Base-by-base conservation (phyloP, 2,797 vertebrate species). In the Pseudomugil tenellus region DNA sequence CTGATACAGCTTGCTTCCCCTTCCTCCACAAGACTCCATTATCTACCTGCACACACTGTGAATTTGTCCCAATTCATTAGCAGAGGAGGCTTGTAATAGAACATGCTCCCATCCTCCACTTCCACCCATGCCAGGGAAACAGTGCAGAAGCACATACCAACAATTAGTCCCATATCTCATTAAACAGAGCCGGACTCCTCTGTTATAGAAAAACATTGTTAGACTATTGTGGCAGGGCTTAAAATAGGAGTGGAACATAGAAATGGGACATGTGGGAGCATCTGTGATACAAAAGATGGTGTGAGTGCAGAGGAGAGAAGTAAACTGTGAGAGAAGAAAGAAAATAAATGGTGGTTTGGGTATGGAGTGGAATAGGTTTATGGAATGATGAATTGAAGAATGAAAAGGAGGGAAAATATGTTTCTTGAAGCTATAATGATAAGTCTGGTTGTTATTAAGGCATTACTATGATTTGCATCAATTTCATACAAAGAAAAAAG, bases 121-220 rank as follows among this genome's bases (percentile, higher is more conserved):
- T 68, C 66, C 70, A 74, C 76, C 34, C 69, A 71, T 87, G 89
- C 83, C 88, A 89, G 82, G 86, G 90, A 90, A 79, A 87, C 84
- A 84, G 88, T 69, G 46, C 63, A 83, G 69, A 85, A 93, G 92
- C 74, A 91, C 90, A 92, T 93, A 91, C 91, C 91, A 92, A 93
- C 94, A 95, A 96, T 96, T 96, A 96, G 92, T 92, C 84, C 59
- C 70, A 91, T 93, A 94, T 95, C 94, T 95, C 94, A 94, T 96
- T 96, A 95, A 92, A 94, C 76, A 84, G 58, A 90, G 88, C 91
- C 90, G 84, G 86, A 92, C 94, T 95, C 89, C 89, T 93, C 92
- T 90, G 91, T 89, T 92, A 92, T 87, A 89, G 92, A 88, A 80
- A 78, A 86, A 89, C 78, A 63, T 76, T 90, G 91, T 85, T 87